Evolutionary conservation across 2,888 invertebrate species (phyloP), one percentile per base, ranked within the genome.

Genomic region (Parnassius orleans): DNA sequence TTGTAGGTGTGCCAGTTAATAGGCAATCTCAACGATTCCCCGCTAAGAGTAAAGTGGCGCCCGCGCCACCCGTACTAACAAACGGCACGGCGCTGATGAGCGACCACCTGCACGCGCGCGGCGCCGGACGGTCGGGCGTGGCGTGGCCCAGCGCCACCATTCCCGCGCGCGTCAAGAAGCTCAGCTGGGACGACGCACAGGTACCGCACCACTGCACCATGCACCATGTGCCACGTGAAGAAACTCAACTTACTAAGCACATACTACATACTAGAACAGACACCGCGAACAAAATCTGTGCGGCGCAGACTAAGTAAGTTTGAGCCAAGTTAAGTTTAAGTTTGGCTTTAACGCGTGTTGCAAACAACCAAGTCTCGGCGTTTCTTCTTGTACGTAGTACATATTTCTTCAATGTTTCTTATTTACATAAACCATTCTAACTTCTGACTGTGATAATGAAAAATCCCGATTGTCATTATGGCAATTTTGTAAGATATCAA

Each of bases 81-180:
- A 76, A 64, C 82, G 66, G 81, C 76, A 65, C 79, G 80, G 69
- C 86, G 67, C 86, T 84, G 64, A 83, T 88, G 87, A 78, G 77
- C 73, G 87, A 87, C 80, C 87, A 87, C 83, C 74, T 87, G 75
- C 76, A 81, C 67, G 65, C 78, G 75, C 68, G 77, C 53, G 72
- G 77, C 55, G 74, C 75, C 63, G 84, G 87, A 2, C 79, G 91
- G 66, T 89, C 88, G 55, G 91, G 91, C 53, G 91, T 91, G 61
- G 90, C 93, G 57, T 96, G 95, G 95, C 95, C 95, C 0, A 87
- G 92, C 64, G 92, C 93, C 61, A 94, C 95, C 64, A 94, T 95
- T 44, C 94, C 95, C 7, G 93, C 94, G 58, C 86, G 95, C 56
- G 95, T 95, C 66, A 96, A 96, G 86, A 95, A 96, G 77, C 92